Evolutionary conservation across 92 coral and sea anemone species (phyloP), one percentile per base, ranked within the genome.

Genomic region (Zoanthus gigantus): DNA sequence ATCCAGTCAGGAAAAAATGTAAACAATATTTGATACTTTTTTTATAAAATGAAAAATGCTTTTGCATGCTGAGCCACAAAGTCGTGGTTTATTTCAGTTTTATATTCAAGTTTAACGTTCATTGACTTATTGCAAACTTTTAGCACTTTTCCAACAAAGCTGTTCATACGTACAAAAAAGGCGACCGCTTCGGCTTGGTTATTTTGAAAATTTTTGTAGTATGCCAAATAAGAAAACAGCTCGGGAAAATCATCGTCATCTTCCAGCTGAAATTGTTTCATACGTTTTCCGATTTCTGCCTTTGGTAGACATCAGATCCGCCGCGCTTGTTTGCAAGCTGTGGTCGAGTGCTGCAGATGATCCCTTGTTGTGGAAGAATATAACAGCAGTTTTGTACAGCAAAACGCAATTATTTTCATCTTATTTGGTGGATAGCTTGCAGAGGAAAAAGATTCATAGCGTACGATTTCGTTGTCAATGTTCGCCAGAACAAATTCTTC

Each of bases 261-360:
- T 95, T 6, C 98, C 98, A 13, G 84, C 86, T 72, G 98, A 95
- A 76, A 89, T 95, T 9, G 81, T 93, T 45, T 91, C 96, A 10
- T 88, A 91, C 66, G 89, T 95, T 44, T 93, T 95, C 91, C 84
- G 98, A 54, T 95, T 95, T 78, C 94, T 95, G 0, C 92, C 94
- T 12, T 66, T 86, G 32, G 79, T 89, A 12, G 94, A 93, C 58
- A 69, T 95, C 53, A 87, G 91, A 72, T 84, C 92, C 46, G 90
- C 93, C 50, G 91, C 98, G 6, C 84, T 89, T 7, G 98, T 91
- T 4, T 95, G 98, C 17, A 89, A 77, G 71, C 50, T 86, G 44
- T 95, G 98, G 98, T 89, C 96, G 8, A 90, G 89, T 32, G 98
- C 98, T 7, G 87, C 93, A 9, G 94, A 95, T 11, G 98, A 95